Evolutionary conservation across 2,888 invertebrate species (phyloP).

Genomic region (Eupithecia vulgata): DNA sequence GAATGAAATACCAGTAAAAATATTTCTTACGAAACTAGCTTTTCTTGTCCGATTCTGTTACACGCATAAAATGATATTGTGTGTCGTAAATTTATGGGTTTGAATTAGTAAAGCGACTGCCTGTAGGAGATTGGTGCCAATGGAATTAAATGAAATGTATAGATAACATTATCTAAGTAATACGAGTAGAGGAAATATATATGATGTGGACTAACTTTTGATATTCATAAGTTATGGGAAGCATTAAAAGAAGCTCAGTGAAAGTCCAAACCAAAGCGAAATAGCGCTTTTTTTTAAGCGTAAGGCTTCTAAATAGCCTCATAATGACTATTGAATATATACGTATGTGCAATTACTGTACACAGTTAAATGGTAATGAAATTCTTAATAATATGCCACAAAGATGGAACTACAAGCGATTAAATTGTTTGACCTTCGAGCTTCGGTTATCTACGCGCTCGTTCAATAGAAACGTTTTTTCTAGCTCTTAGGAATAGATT

Average conservation of each 20-base stretch:
- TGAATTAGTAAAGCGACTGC: constrained; percentile 16
- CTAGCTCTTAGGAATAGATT: too few relatives aligned
- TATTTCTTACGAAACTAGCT: constrained; percentile 37
- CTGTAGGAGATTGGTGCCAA: constrained; percentile 1
- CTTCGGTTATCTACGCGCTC: too few relatives aligned
- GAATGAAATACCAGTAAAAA: constrained; percentile 44
- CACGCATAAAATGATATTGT: constrained; percentile 38
- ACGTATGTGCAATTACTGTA: too few relatives aligned
- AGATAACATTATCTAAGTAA: constrained; percentile 18
- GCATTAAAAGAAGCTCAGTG: neutral
- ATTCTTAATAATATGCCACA: too few relatives aligned
- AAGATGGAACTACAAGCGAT: too few relatives aligned
- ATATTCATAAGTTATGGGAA: neutral
- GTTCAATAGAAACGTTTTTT: too few relatives aligned
- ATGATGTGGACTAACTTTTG: neutral
- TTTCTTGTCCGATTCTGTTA: constrained; percentile 35
- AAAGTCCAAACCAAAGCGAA: too few relatives aligned
- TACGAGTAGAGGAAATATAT: neutral
- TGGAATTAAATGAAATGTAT: constrained; percentile 18
- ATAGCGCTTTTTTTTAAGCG: too few relatives aligned
- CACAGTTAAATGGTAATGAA: too few relatives aligned
- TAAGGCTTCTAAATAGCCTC: too few relatives aligned
- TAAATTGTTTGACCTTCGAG: too few relatives aligned
- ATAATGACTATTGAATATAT: too few relatives aligned
- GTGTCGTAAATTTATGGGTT: constrained; percentile 39